Evolutionary conservation across 2,113 vertebrate genomes (phyloP), one percentile per base, ranked within the genome.

Genomic region (Megaleporinus macrocephalus): DNA sequence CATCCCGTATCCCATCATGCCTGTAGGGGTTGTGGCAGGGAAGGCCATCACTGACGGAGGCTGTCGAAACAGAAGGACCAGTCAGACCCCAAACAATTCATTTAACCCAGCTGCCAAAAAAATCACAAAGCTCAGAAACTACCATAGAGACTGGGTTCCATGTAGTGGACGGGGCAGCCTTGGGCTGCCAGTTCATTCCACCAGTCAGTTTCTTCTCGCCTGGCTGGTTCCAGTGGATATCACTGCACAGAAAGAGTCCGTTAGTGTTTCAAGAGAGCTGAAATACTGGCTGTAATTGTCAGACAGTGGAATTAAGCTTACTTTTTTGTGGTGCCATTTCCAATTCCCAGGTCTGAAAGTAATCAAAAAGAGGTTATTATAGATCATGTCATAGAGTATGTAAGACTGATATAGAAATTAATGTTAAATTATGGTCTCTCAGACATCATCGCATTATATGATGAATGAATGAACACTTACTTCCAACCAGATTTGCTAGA

Each of bases 111-210:
- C 27, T 79, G 51, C 14, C n/a, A n/a, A n/a, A 55, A 36, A 76
- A 44, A 69, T 29, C 24, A 78, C 13, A 2, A 79, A 57, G 20
- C 6, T 33, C 13, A 3, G 78, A 47, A 83, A 92, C 96, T 93
- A 99, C 98, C 97, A 99, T 95, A 0, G 98, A 98, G 0, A 97
- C 96, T 29, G 97, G 96, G n/a, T 96, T 99, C 98, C 98, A 99
- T 12, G 97, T 97, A 49, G 97, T 98, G 76, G 95, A 95, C 6
- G 97, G 97, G 27, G 96, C 97, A 69, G 95, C 94, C 91, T 97
- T 99, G 88, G 97, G 98, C 82, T 99, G 98, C 98, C 98, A 99
- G 91, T 98, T 97, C 93, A 96, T 96, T 89, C 98, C 98, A 71
- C 98, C 98, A 41, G 98, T 99, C 88, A 99, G 92, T 87, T 95